A percentile compares a stretch with the other conserved stretches of the same genome.
These are phyloP conservation scores for Dipodomys spectabilis DNA, from an alignment of 2,113 vertebrate genomes.

Conservation along the genomic window DNA sequence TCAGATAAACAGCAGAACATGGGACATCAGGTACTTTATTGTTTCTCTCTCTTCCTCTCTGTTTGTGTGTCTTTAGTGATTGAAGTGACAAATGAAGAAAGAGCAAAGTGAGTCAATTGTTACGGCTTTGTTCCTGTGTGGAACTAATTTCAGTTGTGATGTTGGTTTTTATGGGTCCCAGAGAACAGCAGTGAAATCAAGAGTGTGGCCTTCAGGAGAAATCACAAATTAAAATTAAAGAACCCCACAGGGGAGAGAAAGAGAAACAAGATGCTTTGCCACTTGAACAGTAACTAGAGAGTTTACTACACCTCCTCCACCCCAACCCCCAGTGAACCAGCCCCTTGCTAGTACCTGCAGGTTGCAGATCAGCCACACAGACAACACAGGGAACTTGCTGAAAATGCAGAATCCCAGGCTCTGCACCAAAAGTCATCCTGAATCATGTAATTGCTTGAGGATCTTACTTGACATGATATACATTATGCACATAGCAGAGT, in stretches of 20 bases:
- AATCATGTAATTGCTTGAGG: background rate
- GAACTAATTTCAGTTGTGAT: constrained; percentile 40
- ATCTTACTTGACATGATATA: no score
- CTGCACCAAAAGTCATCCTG: background rate
- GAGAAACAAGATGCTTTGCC: background rate
- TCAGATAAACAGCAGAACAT: constrained; percentile 82
- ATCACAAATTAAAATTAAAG: constrained; percentile 37
- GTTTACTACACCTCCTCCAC: background rate
- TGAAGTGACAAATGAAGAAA: constrained; percentile 59
- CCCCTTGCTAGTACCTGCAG: background rate
- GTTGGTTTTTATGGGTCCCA: constrained; percentile 29
- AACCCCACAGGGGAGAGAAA: background rate
- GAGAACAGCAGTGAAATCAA: background rate
- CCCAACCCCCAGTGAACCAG: no score
- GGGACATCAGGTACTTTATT: constrained; percentile 70
- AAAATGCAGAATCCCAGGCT: background rate
- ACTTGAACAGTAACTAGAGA: background rate
- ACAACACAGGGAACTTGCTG: background rate
- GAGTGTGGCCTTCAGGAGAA: background rate
- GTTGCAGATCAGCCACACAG: background rate
- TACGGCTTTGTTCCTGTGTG: background rate
- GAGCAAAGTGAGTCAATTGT: constrained; percentile 11
- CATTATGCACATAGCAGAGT: background rate
- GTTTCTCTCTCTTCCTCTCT: constrained; percentile 30
- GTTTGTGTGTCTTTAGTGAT: constrained; percentile 51